phyloP scores from a whole-genome alignment of 2,888 invertebrate genomes.

The Trachelus stipa region DNA sequence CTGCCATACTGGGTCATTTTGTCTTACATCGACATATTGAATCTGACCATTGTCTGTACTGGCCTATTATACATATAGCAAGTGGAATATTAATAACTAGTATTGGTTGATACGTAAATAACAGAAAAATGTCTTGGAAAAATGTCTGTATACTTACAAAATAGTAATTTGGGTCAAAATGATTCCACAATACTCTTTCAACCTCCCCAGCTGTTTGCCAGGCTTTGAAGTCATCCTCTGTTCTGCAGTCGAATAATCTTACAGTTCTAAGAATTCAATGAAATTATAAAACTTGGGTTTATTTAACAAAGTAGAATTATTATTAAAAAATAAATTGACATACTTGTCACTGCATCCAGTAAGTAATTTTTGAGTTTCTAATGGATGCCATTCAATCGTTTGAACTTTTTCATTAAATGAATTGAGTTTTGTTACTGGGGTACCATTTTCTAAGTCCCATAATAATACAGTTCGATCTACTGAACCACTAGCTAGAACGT shows the following conservation, averaged over 20 bases:
- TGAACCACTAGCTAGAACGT: conserved; percentile 92
- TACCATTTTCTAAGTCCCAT: conserved; percentile 91
- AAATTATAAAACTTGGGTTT: conserved; percentile 15
- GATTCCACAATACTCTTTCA: conserved; percentile 89
- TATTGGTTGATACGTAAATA: not conserved
- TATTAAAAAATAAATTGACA: conserved; percentile 29
- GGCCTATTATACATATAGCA: conserved; percentile 53
- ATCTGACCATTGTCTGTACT: conserved; percentile 71
- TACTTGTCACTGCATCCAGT: conserved; percentile 85
- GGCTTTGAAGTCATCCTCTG: conserved; percentile 69
- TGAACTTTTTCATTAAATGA: conserved; percentile 88
- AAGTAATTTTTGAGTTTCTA: conserved; percentile 84
- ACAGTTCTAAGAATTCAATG: conserved; percentile 70
- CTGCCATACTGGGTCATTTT: conserved; percentile 75
- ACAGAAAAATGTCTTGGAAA: not conserved
- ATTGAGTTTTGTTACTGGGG: conserved; percentile 79
- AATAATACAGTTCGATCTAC: conserved; percentile 88
- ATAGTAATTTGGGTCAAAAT: conserved; percentile 81
- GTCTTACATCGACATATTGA: conserved; percentile 70
- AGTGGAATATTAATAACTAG: conserved; percentile 27
- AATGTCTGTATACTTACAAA: conserved; percentile 70
- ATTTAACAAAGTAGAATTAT: not conserved
- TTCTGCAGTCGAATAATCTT: conserved; percentile 85
- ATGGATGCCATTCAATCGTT: conserved; percentile 84
- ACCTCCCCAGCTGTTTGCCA: conserved; percentile 87